Evolutionary conservation across 2,888 invertebrate genomes (phyloP), one percentile per base, ranked within the genome.

Genomic region (Dicyrtomina minuta): DNA sequence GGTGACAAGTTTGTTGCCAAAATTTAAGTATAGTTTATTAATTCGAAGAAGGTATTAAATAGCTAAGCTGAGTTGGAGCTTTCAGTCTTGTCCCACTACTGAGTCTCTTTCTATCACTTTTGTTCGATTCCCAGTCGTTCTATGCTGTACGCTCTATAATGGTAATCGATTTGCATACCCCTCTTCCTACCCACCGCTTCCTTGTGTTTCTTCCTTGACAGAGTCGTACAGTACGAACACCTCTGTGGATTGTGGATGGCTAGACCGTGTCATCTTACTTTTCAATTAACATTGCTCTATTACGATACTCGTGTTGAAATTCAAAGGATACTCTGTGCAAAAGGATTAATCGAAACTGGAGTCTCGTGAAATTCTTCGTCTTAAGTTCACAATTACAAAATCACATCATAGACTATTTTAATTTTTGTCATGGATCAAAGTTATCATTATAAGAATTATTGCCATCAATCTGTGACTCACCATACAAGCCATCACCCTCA

Each of bases 391-490:
- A 33, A 33, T n/a, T n/a, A n/a, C n/a, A 33, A 33, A 33, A 33
- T 33, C 3, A 33, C 33, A 5, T 8, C 33, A 33, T 33, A 33
- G 33, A 33, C 33, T 33, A 33, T 33, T n/a, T n/a, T 33, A 24
- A 61, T 26, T 60, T 33, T 43, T 67, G 59, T 20, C 66, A 76
- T 76, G 76, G 76, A 76, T 74, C 76, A 74, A 59, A 68, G 72
- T 43, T 76, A 71, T 69, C 73, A 73, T 70, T 76, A 76, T 64
- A 76, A 76, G 66, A 74, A 74, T 22, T 76, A 76, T 65, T 72
- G 74, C 64, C 76, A 74, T 70, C 74, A 70, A 26, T 41, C 74
- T 46, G 62, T 74, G 64, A 12, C 74, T 66, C 73, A 72, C 43
- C 71, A 68, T 59, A 64, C 71, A 56, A 66, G 64, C 41, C 61